These are phyloP conservation scores for Psephotus haematonotus DNA, from an alignment of 2,113 vertebrate species.

Conservation along the genomic window DNA sequence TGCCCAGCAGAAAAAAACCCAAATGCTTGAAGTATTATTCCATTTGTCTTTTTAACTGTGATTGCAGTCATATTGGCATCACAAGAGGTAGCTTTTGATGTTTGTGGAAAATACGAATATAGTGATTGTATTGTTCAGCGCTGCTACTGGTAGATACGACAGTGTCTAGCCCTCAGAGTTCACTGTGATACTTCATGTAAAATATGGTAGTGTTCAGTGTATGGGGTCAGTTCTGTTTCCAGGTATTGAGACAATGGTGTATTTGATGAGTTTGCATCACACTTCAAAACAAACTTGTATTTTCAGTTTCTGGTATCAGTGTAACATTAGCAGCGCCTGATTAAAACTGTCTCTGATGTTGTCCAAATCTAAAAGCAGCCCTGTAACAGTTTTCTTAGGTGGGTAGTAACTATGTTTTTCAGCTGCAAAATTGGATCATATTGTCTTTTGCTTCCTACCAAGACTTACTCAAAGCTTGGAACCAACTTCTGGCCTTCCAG, in stretches of 20 bases:
- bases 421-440: background rate
- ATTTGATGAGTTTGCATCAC: background rate
- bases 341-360: background rate
- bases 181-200: background rate
- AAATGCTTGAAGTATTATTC: conserved; percentile 5
- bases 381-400: background rate
- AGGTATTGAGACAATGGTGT: background rate
- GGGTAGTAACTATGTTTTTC: background rate
- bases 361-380: background rate
- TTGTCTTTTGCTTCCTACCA: background rate
- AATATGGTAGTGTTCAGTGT: background rate
- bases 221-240: background rate
- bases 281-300: background rate
- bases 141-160: background rate
- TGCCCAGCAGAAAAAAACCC: background rate
- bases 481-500: background rate
- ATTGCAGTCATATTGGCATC: conserved; percentile 57
- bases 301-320: background rate
- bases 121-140: background rate
- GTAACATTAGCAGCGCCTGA: background rate
- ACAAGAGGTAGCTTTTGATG: conserved; percentile 42
- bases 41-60: conserved; percentile 29
- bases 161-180: background rate
- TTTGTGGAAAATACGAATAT: conserved; percentile 34
- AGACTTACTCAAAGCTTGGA: background rate